Base-by-base conservation (phyloP, 2,113 vertebrate species). In the Astatotilapia flaviijosephi region DNA sequence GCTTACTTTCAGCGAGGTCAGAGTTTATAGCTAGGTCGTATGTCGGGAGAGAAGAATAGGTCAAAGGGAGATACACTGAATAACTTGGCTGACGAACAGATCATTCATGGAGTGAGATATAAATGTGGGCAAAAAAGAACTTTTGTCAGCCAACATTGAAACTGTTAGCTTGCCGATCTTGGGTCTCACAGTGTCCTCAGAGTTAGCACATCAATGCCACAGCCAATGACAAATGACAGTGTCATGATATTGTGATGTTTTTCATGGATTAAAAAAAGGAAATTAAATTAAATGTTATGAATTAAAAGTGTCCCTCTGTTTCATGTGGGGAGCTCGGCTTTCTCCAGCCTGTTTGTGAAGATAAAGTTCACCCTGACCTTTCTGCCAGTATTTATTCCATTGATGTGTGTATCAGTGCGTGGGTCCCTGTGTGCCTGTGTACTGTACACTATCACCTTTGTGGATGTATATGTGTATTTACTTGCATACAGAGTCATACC, bases 41-140 rank as follows among this genome's bases (percentile, higher is more conserved):
- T 84, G 7, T 88, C 33, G 83, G 23, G 83, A 93, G 90, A 96
- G 88, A 95, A 96, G 94, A 89, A 89, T 93, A 95, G 95, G 92
- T 96, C 96, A 96, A 95, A 94, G 91, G 83, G 95, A 95, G 92
- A 96, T 97, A 97, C 97, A 95, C 94, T 94, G 95, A 97, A 94
- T 87, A 96, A 97, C 95, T 96, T 92, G 94, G 70, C 81, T 79
- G 33, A 95, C 93, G 83, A 93, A 89, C 49, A 94, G 87, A 79
- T 93, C 84, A 89, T 91, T 89, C 94, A 95, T 95, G 93, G 91
- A 81, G 79, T 95, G 91, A 94, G 96, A 96, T 93, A 88, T 87
- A 96, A 94, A 33, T 82, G 90, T 94, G 91, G 82, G 93, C 93
- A 54, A 73, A 68, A 47, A 3, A 6, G 0, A 86, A 77, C 45